Evolutionary conservation across 2,113 vertebrate genomes (phyloP), one percentile per base, ranked within the genome.

Genomic region (Larimichthys crocea): DNA sequence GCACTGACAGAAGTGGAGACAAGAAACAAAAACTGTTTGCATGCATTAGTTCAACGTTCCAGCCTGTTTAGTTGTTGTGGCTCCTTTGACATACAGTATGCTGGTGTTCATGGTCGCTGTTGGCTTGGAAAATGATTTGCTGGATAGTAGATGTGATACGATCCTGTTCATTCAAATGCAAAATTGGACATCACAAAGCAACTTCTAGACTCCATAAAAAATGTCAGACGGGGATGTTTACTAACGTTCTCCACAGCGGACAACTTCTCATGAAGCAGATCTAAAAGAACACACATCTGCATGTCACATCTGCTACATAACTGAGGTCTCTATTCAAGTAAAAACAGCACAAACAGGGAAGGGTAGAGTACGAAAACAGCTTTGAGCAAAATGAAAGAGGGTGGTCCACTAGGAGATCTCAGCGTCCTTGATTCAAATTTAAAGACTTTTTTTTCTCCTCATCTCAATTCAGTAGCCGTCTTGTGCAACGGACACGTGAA

Each of bases 391-490:
- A 29, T 29, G 4, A 60, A 61, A 50, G 17, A 26, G 19, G 53
- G 71, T 15, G 31, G n/a, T 20, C 29, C 79, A 31, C 29, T 7
- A 20, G 29, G 31, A 49, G 22, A 63, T 44, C 7, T 24, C 14
- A 16, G 31, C 1, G 10, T 55, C n/a, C 0, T 14, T 73, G n/a
- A 46, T 68, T 74, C 2, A 22, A 66, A 24, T 40, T 50, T 26
- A 63, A 65, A 79, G 12, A 48, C 48, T 53, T 31, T 29, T 53
- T 24, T 73, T 80, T 69, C 48, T n/a, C 46, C 42, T 67, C 75
- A 64, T 84, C 52, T 70, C 4, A 3, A 72, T 84, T 90, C 86
- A 86, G 76, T 22, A 11, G 69, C 62, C 9, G 57, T 60, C 79
- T 67, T 50, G 46, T 55, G 68, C n/a, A 56, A 22, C 64, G 24